Percentiles rank a stretch among this genome's conserved stretches.
These are phyloP conservation scores for Piprites chloris DNA, from an alignment of 2,113 vertebrate genomes.

Conservation along the genomic window DNA sequence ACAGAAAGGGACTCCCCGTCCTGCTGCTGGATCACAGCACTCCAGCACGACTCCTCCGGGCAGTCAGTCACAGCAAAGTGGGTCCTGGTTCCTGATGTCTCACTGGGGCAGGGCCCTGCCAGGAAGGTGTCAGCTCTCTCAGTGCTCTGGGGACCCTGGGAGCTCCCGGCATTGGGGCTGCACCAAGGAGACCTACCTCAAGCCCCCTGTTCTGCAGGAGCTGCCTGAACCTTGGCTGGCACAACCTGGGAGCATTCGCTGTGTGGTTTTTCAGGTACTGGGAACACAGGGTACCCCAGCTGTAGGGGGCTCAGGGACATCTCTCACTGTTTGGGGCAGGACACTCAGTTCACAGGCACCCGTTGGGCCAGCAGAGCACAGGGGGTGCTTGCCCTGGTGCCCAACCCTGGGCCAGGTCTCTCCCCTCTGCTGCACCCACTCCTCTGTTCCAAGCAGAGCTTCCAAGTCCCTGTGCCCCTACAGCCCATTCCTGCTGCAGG, in stretches of 20 bases:
- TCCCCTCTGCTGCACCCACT: accelerated
- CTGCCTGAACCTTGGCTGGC: background rate
- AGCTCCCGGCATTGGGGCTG: accelerated
- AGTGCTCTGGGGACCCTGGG: background rate
- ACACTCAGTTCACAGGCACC: accelerated
- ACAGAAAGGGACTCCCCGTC: constrained; percentile 66
- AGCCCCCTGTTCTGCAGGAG: accelerated
- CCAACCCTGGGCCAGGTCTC: background rate
- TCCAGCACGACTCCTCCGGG: constrained; percentile 76
- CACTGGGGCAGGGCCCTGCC: constrained; percentile 81
- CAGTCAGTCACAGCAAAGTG: constrained; percentile 72
- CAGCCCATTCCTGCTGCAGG: too few species aligned
- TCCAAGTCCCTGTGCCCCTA: accelerated
- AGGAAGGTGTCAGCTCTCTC: background rate
- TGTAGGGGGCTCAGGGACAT: accelerated
- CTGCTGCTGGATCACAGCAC: constrained; percentile 70
- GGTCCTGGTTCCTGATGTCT: constrained; percentile 79
- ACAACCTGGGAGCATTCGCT: accelerated
- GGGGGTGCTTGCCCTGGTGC: background rate
- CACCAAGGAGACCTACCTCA: background rate
- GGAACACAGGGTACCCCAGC: background rate
- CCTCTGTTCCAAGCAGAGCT: accelerated
- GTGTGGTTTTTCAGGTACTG: background rate
- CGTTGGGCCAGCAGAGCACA: background rate
- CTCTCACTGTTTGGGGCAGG: background rate